These are phyloP conservation scores for Cyprinodon tularosa DNA, from an alignment of 2,113 vertebrate species.

Conservation along the genomic window DNA sequence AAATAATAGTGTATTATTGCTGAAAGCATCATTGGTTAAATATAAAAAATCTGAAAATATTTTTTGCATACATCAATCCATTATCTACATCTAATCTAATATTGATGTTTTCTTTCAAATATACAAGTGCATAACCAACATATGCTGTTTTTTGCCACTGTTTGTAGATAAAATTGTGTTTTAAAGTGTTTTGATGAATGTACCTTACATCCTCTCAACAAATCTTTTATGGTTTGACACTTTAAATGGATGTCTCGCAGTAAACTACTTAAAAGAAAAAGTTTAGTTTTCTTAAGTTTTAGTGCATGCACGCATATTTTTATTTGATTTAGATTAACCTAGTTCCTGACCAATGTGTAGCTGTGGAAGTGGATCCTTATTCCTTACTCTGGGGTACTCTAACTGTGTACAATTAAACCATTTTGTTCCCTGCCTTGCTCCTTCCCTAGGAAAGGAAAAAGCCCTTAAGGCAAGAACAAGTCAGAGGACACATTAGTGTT, in stretches of 20 bases:
- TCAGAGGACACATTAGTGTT: conserved; percentile 55
- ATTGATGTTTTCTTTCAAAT: background rate
- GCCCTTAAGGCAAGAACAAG: conserved; percentile 43
- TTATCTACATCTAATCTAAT: too few relatives aligned
- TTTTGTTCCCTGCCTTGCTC: conserved; percentile 33
- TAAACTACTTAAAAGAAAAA: conserved; percentile 2
- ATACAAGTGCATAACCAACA: background rate
- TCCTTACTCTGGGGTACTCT: conserved; percentile 27
- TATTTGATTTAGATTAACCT: conserved; percentile 19
- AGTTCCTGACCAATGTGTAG: conserved; percentile 17
- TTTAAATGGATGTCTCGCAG: conserved; percentile 26
- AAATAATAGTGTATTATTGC: too few relatives aligned
- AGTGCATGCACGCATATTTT: background rate
- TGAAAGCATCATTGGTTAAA: too few relatives aligned
- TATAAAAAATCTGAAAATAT: too few relatives aligned
- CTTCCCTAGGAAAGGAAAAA: conserved; percentile 47
- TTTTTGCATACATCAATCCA: too few relatives aligned
- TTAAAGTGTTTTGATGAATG: conserved; percentile 8
- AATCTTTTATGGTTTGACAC: conserved; percentile 13
- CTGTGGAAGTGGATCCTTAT: conserved; percentile 21
- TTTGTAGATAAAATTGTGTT: background rate
- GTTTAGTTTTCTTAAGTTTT: background rate
- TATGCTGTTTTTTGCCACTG: background rate
- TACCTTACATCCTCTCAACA: conserved; percentile 10
- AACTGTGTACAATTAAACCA: conserved; percentile 29